Conservation (phyloP, 2,113 vertebrate species). For the Megaceryle torquata region DNA sequence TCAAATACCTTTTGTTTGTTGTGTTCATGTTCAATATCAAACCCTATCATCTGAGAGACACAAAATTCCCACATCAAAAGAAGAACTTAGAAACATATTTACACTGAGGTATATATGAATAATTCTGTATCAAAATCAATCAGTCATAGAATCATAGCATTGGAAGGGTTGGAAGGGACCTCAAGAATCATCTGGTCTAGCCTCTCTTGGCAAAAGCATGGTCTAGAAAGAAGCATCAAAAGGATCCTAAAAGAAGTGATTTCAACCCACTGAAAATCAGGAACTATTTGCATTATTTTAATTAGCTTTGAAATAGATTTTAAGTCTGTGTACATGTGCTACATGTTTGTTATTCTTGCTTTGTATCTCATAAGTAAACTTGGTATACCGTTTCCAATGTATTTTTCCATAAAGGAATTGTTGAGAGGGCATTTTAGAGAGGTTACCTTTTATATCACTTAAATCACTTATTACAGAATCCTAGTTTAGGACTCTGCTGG, state of each 20-base stretch:
- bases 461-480: too few relatives aligned
- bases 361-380: neutral
- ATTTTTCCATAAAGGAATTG: neutral
- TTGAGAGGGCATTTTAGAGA: too few relatives aligned
- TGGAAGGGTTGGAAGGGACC: neutral
- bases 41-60: neutral
- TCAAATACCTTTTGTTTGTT: neutral
- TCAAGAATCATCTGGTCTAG: neutral
- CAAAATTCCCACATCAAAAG: neutral
- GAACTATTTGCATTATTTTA: neutral
- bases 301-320: neutral
- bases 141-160: neutral
- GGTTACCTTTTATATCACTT: too few relatives aligned
- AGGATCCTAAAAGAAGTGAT: neutral
- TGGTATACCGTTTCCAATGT: neutral
- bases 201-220: neutral
- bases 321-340: neutral
- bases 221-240: neutral
- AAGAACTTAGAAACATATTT: neutral
- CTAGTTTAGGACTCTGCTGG: too few relatives aligned
- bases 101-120: neutral
- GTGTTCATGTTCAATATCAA: neutral
- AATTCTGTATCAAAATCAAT: neutral
- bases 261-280: neutral
- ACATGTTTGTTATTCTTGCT: neutral